Evolutionary conservation across 2,113 vertebrate genomes (phyloP).

Genomic region (Cygnus buccinator): DNA sequence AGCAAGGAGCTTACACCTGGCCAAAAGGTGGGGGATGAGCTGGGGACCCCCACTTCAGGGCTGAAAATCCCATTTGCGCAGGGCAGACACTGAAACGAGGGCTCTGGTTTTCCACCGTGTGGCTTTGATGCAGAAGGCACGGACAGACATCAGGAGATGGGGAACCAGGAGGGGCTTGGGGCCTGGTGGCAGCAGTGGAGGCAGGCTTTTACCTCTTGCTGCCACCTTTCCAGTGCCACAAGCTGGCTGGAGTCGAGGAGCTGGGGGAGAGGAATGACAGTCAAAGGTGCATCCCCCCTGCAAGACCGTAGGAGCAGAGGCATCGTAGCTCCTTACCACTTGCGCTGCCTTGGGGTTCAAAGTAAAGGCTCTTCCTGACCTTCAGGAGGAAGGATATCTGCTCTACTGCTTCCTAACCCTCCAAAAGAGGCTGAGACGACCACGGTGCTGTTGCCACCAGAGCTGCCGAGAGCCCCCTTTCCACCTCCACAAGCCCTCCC

Average conservation of each 20-base stretch:
- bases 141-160: rapidly evolving
- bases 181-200: background rate
- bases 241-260: background rate
- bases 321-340: background rate
- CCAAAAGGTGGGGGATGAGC: background rate
- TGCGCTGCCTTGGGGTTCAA: background rate
- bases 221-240: background rate
- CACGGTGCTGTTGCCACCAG: background rate
- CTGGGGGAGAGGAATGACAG: background rate
- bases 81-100: background rate
- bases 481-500: background rate
- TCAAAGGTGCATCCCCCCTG: background rate
- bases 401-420: background rate
- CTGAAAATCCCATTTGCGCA: background rate
- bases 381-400: background rate
- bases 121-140: background rate
- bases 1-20: background rate
- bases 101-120: rapidly evolving
- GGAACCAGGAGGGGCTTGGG: background rate
- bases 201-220: background rate
- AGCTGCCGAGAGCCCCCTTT: background rate
- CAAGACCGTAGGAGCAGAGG: rapidly evolving
- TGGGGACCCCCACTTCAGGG: background rate
- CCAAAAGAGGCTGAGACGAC: rapidly evolving
- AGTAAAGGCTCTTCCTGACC: too few relatives aligned